phyloP scores from a whole-genome alignment of 2,797 vertebrate genomes.

The Pachyuromys duprasi region DNA sequence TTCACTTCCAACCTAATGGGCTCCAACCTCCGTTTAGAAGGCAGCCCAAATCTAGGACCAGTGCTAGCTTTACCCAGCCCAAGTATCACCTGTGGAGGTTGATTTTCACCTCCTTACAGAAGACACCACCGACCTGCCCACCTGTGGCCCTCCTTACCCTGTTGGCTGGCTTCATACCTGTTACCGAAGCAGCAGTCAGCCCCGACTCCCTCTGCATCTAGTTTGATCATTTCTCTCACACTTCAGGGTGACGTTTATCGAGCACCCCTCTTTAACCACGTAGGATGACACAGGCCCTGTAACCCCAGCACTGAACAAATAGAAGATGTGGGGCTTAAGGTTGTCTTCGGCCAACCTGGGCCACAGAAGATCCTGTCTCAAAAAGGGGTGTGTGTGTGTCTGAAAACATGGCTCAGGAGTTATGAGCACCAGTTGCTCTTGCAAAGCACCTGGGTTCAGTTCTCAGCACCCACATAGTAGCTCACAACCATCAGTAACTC shows the following conservation, averaged over 20 bases:
- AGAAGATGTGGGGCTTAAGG: neutral
- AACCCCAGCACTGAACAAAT: too few species aligned
- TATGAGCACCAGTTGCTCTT: neutral
- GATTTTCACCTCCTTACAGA: neutral
- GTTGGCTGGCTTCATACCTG: neutral
- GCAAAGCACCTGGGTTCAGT: neutral
- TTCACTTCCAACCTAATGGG: neutral
- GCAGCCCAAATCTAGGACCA: neutral
- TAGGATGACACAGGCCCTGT: neutral
- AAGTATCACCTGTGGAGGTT: neutral
- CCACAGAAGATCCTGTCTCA: neutral
- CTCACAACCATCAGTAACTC: neutral
- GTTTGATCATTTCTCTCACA: neutral
- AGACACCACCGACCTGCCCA: too few species aligned
- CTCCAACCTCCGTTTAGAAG: neutral
- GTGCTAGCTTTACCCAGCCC: neutral
- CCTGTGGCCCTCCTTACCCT: neutral
- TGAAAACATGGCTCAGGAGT: neutral
- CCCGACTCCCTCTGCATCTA: neutral
- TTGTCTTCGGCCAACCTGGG: neutral
- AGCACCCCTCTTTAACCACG: neutral
- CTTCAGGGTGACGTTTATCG: neutral
- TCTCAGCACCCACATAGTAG: neutral
- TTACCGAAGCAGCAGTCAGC: neutral
- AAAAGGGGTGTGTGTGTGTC: neutral